Evolutionary conservation across 2,888 invertebrate species (phyloP).

Genomic region (Heliconius ethilla): DNA sequence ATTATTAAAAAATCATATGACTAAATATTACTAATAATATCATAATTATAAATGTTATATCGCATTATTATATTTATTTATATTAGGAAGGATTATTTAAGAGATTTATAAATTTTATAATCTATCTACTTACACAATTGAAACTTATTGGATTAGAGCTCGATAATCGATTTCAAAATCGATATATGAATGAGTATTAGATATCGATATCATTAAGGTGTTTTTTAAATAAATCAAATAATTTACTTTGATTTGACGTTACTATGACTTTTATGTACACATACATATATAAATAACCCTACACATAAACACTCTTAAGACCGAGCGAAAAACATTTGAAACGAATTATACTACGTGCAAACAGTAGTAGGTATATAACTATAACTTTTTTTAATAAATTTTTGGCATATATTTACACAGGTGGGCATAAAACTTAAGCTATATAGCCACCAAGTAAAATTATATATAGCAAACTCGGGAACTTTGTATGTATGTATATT

Average conservation of each 20-base stretch:
- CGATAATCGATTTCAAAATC: background rate
- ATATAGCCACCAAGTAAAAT: conserved; percentile 36
- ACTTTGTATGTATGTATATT: conserved; percentile 21
- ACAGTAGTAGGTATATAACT: conserved; percentile 44
- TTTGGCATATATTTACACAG: conserved; percentile 60
- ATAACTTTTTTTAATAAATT: conserved; percentile 46
- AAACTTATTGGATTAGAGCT: background rate
- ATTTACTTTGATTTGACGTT: conserved; percentile 21
- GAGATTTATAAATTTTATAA: conserved; percentile 16
- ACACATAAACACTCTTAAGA: conserved; percentile 25
- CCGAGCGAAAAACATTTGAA: conserved; percentile 34
- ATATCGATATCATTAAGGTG: conserved; percentile 12
- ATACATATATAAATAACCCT: conserved; percentile 37
- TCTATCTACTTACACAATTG: conserved; percentile 19
- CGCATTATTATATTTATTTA: background rate
- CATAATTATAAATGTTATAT: background rate
- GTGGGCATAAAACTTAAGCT: conserved; percentile 37
- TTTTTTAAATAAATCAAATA: background rate
- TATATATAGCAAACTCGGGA: conserved; percentile 26
- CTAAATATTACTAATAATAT: conserved; percentile 1
- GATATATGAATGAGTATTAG: background rate
- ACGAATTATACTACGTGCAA: conserved; percentile 66
- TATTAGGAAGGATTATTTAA: conserved; percentile 17
- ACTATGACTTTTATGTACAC: conserved; percentile 40
- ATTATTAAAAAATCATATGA: background rate